These are phyloP conservation scores for Nymphalis polychloros DNA, from an alignment of 2,888 invertebrate species.

Conservation along the genomic window DNA sequence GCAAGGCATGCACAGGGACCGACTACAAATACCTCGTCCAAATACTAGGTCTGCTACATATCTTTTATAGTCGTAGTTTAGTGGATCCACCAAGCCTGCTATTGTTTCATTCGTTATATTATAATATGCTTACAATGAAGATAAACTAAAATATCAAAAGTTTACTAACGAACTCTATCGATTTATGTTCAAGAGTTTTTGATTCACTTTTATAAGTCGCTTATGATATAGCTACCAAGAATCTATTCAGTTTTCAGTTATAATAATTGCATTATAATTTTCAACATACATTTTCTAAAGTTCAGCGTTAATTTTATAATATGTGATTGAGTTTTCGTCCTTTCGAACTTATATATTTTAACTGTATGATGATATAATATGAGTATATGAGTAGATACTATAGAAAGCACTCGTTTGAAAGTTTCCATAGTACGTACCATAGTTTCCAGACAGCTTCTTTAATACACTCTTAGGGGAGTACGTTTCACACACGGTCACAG, in stretches of 20 bases:
- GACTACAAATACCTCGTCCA: conserved; percentile 53
- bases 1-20: conserved; percentile 55
- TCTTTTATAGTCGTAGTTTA: conserved; percentile 60
- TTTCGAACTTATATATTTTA: too few relatives aligned
- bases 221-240: too few relatives aligned
- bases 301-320: too few relatives aligned
- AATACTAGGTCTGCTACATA: conserved; percentile 59
- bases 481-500: conserved; percentile 82
- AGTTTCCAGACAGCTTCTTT: conserved; percentile 47
- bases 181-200: too few relatives aligned
- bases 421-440: conserved; percentile 44
- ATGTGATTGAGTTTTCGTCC: too few relatives aligned
- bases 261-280: too few relatives aligned
- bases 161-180: too few relatives aligned
- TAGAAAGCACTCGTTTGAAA: background rate
- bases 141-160: background rate
- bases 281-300: too few relatives aligned
- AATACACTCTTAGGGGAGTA: conserved; percentile 53
- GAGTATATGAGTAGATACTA: too few relatives aligned
- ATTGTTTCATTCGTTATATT: background rate
- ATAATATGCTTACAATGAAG: background rate
- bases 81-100: conserved; percentile 53
- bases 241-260: too few relatives aligned
- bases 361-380: too few relatives aligned
- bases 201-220: too few relatives aligned